Conservation (phyloP, 2,113 vertebrate genomes). For the Alouatta palliata region DNA sequence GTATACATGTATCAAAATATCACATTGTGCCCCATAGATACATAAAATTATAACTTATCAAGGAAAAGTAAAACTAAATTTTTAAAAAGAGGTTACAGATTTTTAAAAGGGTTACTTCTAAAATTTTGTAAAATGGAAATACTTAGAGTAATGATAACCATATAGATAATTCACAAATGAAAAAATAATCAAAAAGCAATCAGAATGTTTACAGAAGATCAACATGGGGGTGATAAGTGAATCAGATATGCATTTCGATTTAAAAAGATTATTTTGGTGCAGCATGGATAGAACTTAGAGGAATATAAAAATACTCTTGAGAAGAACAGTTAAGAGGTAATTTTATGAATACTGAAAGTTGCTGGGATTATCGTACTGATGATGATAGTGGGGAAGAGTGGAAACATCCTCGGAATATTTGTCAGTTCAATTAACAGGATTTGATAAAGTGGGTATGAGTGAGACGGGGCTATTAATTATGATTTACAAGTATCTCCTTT, state of each 20-base stretch:
- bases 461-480: background rate
- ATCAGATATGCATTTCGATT: background rate
- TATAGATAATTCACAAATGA: background rate
- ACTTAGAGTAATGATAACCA: background rate
- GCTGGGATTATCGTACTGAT: background rate
- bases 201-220: background rate
- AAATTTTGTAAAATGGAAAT: constrained; percentile 1
- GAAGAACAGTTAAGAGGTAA: background rate
- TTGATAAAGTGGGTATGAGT: background rate
- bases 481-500: background rate
- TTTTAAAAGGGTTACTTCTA: background rate
- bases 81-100: background rate
- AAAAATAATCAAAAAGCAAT: background rate
- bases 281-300: background rate
- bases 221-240: accelerated
- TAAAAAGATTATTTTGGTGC: background rate
- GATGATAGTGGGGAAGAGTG: background rate
- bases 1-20: background rate
- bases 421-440: background rate
- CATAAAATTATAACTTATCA: background rate
- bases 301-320: no score
- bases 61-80: background rate
- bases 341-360: background rate
- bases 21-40: background rate
- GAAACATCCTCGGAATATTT: background rate